These are phyloP conservation scores for Saccostrea glomerata DNA, from an alignment of 1,140 invertebrate species.

Conservation along the genomic window DNA sequence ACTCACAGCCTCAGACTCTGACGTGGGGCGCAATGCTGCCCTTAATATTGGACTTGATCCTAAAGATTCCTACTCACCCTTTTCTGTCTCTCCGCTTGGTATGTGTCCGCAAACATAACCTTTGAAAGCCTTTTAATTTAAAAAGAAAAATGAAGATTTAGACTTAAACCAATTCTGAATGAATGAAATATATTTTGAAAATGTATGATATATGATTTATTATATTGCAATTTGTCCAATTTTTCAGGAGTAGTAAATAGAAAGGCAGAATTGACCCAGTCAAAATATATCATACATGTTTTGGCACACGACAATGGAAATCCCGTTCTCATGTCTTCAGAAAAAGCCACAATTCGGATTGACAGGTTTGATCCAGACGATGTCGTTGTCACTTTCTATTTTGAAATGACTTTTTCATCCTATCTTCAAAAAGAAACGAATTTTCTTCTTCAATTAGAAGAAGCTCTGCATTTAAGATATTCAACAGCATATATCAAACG, in stretches of 20 bases:
- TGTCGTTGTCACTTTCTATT: constrained; percentile 59
- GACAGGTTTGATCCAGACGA: constrained; percentile 62
- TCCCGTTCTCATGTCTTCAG: constrained; percentile 47
- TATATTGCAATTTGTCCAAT: too few relatives aligned
- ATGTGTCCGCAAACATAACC: not conserved
- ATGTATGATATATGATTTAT: too few relatives aligned
- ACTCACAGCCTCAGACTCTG: constrained; percentile 66
- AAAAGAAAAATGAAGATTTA: too few relatives aligned
- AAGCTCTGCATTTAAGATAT: constrained; percentile 54
- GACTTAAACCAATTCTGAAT: too few relatives aligned
- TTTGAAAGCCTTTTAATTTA: too few relatives aligned
- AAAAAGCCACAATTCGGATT: constrained; percentile 58
- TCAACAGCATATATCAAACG: constrained; percentile 52
- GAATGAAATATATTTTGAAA: too few relatives aligned
- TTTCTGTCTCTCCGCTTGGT: constrained; percentile 52
- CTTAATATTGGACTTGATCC: constrained; percentile 60
- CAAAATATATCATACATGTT: constrained; percentile 59
- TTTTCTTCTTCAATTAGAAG: constrained; percentile 59
- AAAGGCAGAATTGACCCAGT: constrained; percentile 44
- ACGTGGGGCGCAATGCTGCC: constrained; percentile 65
- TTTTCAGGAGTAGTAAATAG: constrained; percentile 58
- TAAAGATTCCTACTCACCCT: constrained; percentile 32
- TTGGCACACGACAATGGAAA: constrained; percentile 59
- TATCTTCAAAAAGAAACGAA: constrained; percentile 50
- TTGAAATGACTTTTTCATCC: constrained; percentile 58